Percentiles rank a stretch among this genome's conserved stretches.
phyloP scores from a whole-genome alignment of 2,113 vertebrate species.

The Colossoma macropomum region DNA sequence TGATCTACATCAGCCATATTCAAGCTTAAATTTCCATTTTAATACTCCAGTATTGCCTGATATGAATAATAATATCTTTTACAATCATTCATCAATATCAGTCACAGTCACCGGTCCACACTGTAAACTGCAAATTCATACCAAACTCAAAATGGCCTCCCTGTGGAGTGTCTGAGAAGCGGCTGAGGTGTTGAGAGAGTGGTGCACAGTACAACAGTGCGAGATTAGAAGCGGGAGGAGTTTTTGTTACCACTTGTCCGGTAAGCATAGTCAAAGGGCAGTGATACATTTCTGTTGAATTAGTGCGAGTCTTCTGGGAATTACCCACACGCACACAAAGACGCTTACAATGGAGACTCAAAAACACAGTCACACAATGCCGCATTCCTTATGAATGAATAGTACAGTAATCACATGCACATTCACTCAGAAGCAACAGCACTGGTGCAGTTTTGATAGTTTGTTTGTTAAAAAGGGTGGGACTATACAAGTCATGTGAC shows the following conservation, averaged over 20 bases:
- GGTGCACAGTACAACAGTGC: background rate
- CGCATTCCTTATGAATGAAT: constrained; percentile 2
- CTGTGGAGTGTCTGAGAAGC: background rate
- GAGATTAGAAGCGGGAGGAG: background rate
- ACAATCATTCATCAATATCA: too few relatives aligned
- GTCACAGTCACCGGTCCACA: too few relatives aligned
- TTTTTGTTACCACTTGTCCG: background rate
- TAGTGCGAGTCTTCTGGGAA: background rate
- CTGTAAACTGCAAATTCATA: background rate
- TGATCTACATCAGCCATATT: too few relatives aligned
- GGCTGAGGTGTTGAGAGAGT: background rate
- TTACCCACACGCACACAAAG: background rate
- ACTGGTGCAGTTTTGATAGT: constrained; percentile 22
- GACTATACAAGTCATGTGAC: constrained; percentile 26
- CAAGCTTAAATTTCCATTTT: too few relatives aligned
- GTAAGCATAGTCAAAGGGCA: background rate
- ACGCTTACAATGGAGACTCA: background rate
- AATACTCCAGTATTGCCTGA: too few relatives aligned
- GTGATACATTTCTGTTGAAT: constrained; percentile 10
- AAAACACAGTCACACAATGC: background rate
- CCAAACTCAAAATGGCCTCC: background rate
- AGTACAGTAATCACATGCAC: background rate
- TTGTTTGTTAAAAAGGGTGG: background rate
- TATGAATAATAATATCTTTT: too few relatives aligned
- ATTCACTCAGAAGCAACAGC: background rate